Conservation (phyloP, 2,888 invertebrate species). For the Craniophora ligustri region DNA sequence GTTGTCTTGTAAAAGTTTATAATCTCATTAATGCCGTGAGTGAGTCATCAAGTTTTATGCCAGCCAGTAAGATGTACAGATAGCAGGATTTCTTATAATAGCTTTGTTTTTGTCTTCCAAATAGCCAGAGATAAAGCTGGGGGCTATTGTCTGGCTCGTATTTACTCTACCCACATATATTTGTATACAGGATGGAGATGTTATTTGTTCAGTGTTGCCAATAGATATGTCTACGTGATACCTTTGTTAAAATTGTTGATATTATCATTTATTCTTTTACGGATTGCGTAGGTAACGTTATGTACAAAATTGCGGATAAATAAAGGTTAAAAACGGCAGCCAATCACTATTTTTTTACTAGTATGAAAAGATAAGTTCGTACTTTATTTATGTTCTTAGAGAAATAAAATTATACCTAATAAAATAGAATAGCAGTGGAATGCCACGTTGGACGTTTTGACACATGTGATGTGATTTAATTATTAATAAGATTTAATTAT, state of each 20-base stretch:
- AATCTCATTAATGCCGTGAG: constrained; percentile 76
- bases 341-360: too few species aligned
- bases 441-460: too few species aligned
- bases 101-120: constrained; percentile 77
- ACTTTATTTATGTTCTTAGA: too few species aligned
- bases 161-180: constrained; percentile 53
- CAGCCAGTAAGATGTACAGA: constrained; percentile 52
- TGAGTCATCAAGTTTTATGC: constrained; percentile 62
- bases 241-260: constrained; percentile 32
- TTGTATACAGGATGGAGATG: constrained; percentile 50
- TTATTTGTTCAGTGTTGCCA: constrained; percentile 41
- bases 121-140: constrained; percentile 68
- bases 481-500: too few species aligned
- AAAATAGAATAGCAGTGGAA: too few species aligned
- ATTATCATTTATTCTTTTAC: constrained; percentile 19
- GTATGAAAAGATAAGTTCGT: too few species aligned
- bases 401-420: too few species aligned
- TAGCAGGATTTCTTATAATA: constrained; percentile 70
- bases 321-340: too few species aligned
- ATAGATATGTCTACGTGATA: constrained; percentile 44
- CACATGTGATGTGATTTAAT: too few species aligned
- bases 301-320: too few species aligned
- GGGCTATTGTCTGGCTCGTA: constrained; percentile 60
- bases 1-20: constrained; percentile 73
- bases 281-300: too few species aligned